These are phyloP conservation scores for Amphimallon solstitiale DNA, from an alignment of 2,888 invertebrate species.

Conservation along the genomic window DNA sequence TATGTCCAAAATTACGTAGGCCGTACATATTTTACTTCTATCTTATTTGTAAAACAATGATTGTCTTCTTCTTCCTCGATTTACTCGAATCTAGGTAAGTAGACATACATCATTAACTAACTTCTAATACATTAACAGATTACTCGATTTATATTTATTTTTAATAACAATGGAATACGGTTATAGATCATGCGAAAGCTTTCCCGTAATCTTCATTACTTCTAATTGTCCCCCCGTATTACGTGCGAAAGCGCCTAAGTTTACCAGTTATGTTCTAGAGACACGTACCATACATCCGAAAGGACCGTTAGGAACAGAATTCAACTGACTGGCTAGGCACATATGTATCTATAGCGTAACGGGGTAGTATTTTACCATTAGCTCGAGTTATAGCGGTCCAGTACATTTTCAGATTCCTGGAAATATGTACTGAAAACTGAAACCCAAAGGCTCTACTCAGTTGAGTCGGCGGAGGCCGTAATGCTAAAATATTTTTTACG, in stretches of 20 bases:
- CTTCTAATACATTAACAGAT: conserved; percentile 1
- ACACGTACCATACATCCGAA: not conserved
- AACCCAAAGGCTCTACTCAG: conserved; percentile 1
- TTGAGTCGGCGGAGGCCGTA: conserved; percentile 14
- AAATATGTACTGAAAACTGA: conserved; percentile 15
- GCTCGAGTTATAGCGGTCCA: conserved; percentile 51
- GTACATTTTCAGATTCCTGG: conserved; percentile 47
- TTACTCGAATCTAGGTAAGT: no score
- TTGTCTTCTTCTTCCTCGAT: no score
- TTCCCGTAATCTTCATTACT: conserved; percentile 61
- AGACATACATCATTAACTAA: not conserved
- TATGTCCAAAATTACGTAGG: no score
- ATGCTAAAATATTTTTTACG: conserved; percentile 31
- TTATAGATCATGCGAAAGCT: conserved; percentile 59
- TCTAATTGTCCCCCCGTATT: conserved; percentile 59
- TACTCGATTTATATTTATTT: conserved; percentile 36
- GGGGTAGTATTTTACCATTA: conserved; percentile 62
- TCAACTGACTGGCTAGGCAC: conserved; percentile 52
- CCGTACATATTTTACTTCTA: no score
- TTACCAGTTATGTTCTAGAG: conserved; percentile 44
- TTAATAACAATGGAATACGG: conserved; percentile 48
- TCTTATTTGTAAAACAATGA: no score
- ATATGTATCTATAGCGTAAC: conserved; percentile 58
- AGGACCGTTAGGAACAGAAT: conserved; percentile 10
- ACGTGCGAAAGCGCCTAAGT: conserved; percentile 57